Evolutionary conservation across 2,113 vertebrate species (phyloP).

Genomic region (Alosa alosa): DNA sequence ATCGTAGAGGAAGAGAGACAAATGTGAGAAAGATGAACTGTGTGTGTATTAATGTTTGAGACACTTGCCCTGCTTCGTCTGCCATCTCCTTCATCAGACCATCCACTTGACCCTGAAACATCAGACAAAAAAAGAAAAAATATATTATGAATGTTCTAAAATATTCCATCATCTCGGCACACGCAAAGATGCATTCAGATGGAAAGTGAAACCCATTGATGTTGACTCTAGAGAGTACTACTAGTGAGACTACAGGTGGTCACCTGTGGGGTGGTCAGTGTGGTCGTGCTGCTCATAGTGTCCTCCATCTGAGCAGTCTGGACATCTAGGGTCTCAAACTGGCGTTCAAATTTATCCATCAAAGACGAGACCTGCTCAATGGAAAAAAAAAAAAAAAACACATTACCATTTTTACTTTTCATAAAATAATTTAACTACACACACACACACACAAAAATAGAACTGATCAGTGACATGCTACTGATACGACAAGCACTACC

Average conservation of each 20-base stretch:
- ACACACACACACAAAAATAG: background rate
- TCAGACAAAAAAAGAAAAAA: background rate
- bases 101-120: slow-evolving; percentile 85
- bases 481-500: background rate
- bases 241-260: background rate
- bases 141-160: background rate
- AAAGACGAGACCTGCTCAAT: slow-evolving; percentile 81
- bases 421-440: background rate
- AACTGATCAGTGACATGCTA: background rate
- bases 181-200: background rate
- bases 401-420: background rate
- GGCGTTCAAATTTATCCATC: slow-evolving; percentile 94
- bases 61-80: slow-evolving; percentile 89
- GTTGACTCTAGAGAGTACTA: background rate
- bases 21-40: background rate
- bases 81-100: slow-evolving; percentile 88
- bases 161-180: background rate
- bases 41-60: background rate
- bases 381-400: slow-evolving; percentile 18
- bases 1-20: background rate
- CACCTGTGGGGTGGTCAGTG: slow-evolving; percentile 92
- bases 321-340: slow-evolving; percentile 95
- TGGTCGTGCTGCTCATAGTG: slow-evolving; percentile 94
- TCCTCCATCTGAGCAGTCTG: slow-evolving; percentile 96
- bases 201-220: background rate